Percentiles rank a stretch among this genome's conserved stretches.
Conservation (phyloP, 2,797 vertebrate genomes). For the Channallabes apus region DNA sequence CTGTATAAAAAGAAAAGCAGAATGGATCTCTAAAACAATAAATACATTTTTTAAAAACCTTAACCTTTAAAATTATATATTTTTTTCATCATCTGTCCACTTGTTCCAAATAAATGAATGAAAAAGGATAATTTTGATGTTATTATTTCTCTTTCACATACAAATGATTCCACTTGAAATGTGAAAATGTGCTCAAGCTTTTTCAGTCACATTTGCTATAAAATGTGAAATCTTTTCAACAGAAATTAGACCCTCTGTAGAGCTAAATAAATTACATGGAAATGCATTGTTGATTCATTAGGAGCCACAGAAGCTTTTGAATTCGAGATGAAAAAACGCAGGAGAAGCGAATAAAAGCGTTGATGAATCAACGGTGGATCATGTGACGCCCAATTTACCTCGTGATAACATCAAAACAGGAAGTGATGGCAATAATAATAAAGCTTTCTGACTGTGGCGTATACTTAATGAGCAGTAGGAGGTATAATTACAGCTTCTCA, state of each 20-base stretch:
- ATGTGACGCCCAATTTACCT: not conserved
- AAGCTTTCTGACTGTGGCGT: not conserved
- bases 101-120: not conserved
- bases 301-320: not conserved
- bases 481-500: not conserved
- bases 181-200: not conserved
- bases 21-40: not conserved
- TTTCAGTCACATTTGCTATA: not conserved
- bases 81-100: not conserved
- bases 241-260: not conserved
- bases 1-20: not conserved
- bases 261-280: slow-evolving; percentile 1
- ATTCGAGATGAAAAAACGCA: not conserved
- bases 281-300: not conserved
- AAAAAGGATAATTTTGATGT: not conserved
- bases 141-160: not conserved
- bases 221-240: not conserved
- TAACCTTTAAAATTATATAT: not conserved
- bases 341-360: not conserved
- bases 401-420: not conserved
- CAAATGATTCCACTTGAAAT: slow-evolving; percentile 8
- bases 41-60: too few species aligned
- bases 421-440: not conserved
- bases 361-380: not conserved
- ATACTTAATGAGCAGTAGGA: not conserved